Conservation (phyloP, 2,797 vertebrate genomes). For the Cottoperca gobio region DNA sequence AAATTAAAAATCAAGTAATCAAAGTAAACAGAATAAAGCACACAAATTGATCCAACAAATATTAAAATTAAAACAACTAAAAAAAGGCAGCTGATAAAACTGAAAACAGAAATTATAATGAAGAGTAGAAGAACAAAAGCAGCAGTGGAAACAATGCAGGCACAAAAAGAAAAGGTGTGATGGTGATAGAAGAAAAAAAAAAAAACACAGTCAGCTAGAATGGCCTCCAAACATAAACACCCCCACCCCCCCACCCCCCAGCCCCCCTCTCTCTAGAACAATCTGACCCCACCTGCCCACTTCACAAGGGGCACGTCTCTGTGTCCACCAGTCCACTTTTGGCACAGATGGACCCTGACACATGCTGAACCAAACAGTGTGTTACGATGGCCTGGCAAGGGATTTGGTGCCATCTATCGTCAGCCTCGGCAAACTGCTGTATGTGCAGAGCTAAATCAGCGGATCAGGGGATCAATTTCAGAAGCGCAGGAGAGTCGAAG, state of each 20-base stretch:
- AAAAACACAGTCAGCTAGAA: slow-evolving; percentile 69
- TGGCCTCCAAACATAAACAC: slow-evolving; percentile 61
- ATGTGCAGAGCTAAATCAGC: background rate
- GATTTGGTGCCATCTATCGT: slow-evolving; percentile 73
- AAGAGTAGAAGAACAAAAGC: slow-evolving; percentile 50
- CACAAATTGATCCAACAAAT: slow-evolving; percentile 34
- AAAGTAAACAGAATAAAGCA: slow-evolving; percentile 52
- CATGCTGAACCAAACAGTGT: slow-evolving; percentile 3
- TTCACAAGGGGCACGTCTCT: slow-evolving; percentile 56
- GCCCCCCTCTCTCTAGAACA: slow-evolving; percentile 67
- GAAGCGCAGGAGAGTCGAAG: background rate
- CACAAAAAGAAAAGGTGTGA: slow-evolving; percentile 73
- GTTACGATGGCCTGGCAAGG: background rate
- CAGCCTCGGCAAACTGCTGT: slow-evolving; percentile 44
- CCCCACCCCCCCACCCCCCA: slow-evolving; percentile 33
- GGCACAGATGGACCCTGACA: slow-evolving; percentile 43
- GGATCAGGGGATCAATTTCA: slow-evolving; percentile 10
- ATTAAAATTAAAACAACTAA: slow-evolving; percentile 44
- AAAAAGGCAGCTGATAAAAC: slow-evolving; percentile 49
- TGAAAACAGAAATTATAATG: slow-evolving; percentile 18
- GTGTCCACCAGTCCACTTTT: slow-evolving; percentile 49
- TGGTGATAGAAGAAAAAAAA: slow-evolving; percentile 49
- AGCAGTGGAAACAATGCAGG: slow-evolving; percentile 68
- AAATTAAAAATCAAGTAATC: slow-evolving; percentile 39
- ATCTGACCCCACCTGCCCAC: slow-evolving; percentile 41